Evolutionary conservation across 2,797 vertebrate genomes (phyloP).

Genomic region (Lepilemur septentrionalis): DNA sequence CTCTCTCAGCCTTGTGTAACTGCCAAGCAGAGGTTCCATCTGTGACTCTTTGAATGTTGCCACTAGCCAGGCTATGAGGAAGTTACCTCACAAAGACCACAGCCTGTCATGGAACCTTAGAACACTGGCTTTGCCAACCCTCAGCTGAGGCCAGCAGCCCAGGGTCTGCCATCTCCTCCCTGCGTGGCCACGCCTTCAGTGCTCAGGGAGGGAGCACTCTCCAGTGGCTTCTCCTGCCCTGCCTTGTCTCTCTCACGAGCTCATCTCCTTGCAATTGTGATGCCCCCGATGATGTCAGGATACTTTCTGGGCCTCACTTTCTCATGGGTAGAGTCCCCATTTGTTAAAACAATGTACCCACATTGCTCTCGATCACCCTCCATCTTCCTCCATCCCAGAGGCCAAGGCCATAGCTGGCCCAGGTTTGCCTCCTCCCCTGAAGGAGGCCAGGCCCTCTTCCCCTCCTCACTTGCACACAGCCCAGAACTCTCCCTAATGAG

Average conservation of each 20-base stretch:
- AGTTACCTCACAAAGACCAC: background rate
- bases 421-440: background rate
- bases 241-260: background rate
- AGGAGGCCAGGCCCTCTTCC: background rate
- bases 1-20: background rate
- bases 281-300: background rate
- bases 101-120: rapidly evolving
- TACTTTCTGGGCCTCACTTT: background rate
- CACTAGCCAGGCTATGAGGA: background rate
- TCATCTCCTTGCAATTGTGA: background rate
- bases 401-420: background rate
- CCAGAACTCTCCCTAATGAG: background rate
- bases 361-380: no score
- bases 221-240: background rate
- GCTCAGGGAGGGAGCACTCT: background rate
- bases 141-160: background rate
- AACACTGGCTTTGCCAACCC: no score
- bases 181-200: background rate
- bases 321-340: background rate
- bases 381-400: background rate
- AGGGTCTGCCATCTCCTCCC: background rate
- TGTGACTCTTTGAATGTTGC: background rate
- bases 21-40: no score
- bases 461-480: background rate
- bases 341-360: background rate